Evolutionary conservation across 2,113 vertebrate species (phyloP).

Genomic region (Phasianus colchicus): DNA sequence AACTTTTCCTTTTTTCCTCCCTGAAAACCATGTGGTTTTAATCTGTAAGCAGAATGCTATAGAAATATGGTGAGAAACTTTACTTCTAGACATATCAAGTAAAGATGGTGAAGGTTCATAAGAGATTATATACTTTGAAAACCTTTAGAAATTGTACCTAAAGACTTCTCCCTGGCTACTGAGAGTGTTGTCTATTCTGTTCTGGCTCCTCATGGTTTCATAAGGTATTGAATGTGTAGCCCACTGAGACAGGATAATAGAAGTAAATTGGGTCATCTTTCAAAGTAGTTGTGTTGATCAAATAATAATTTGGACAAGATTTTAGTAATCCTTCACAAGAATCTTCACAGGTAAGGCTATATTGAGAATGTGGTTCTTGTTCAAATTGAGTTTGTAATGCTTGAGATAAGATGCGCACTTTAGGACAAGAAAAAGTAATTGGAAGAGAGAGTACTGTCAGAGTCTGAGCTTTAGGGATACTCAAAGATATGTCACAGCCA

Average conservation of each 20-base stretch:
- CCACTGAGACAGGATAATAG: neutral
- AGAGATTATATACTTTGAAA: neutral
- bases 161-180: neutral
- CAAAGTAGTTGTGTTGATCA: neutral
- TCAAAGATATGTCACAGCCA: neutral
- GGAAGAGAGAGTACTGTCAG: neutral
- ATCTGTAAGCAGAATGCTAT: neutral
- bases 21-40: neutral
- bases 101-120: neutral
- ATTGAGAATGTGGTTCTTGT: neutral
- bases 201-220: neutral
- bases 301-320: neutral
- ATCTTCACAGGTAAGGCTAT: neutral
- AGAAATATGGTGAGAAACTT: neutral
- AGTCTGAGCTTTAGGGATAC: neutral
- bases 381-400: neutral
- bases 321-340: neutral
- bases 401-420: neutral
- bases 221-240: neutral
- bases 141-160: neutral
- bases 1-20: neutral
- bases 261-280: neutral
- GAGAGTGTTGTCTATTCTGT: neutral
- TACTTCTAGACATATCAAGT: neutral
- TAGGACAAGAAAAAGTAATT: neutral